phyloP scores from a whole-genome alignment of 2,888 invertebrate genomes.

The Sinhomidia bicolor region DNA sequence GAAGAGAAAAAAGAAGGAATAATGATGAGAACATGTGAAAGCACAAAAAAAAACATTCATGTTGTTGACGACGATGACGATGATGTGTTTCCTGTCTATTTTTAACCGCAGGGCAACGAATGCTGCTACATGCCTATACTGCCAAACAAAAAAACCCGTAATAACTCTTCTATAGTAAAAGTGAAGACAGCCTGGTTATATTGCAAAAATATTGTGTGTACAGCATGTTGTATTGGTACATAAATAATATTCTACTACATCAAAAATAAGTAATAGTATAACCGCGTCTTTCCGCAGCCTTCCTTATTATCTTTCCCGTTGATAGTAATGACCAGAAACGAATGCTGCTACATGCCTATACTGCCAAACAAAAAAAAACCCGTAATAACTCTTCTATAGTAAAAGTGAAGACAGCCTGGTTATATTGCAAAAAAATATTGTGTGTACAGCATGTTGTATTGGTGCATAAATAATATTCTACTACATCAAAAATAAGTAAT shows the following conservation, averaged over 20 bases:
- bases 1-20: background rate
- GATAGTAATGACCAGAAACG: background rate
- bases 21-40: background rate
- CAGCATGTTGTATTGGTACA: too few relatives aligned
- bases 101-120: conserved; percentile 39
- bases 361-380: too few relatives aligned
- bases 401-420: background rate
- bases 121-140: too few relatives aligned
- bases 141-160: too few relatives aligned
- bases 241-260: too few relatives aligned
- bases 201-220: background rate
- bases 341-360: too few relatives aligned
- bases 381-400: background rate
- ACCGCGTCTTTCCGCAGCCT: too few relatives aligned
- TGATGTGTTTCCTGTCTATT: conserved; percentile 27
- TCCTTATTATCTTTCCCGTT: background rate
- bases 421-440: background rate
- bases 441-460: background rate
- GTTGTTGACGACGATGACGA: background rate
- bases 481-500: background rate
- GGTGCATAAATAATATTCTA: too few relatives aligned
- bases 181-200: background rate
- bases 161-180: background rate
- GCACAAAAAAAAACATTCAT: background rate
- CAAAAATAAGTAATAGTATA: background rate